Conservation (phyloP, 2,113 vertebrate genomes). For the Sphaerodactylus townsendi region DNA sequence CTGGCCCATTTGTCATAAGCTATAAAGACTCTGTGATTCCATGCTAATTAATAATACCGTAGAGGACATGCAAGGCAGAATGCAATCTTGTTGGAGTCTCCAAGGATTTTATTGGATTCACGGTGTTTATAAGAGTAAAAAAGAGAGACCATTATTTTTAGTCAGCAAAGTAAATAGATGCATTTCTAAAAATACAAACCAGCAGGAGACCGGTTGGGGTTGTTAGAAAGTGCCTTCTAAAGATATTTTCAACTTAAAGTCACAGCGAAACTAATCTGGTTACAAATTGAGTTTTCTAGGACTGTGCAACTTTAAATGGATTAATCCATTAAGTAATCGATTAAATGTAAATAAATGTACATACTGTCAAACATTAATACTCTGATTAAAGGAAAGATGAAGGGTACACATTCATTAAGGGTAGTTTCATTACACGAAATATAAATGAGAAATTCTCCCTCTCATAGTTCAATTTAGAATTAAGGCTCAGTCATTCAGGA, state of each 20-base stretch:
- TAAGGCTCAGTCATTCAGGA: background rate
- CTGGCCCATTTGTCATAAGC: slow-evolving; percentile 25
- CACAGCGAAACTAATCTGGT: background rate
- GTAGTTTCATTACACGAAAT: background rate
- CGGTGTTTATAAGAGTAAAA: background rate
- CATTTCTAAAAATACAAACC: background rate
- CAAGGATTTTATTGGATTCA: background rate
- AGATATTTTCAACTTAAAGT: background rate
- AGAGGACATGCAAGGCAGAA: background rate
- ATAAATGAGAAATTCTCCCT: background rate
- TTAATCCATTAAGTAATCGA: background rate
- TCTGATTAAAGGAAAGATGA: background rate
- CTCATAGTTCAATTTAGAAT: background rate
- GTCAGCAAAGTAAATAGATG: slow-evolving; percentile 4
- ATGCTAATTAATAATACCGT: slow-evolving; percentile 41
- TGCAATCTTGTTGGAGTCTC: slow-evolving; percentile 14
- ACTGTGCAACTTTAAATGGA: background rate
- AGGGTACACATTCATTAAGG: background rate
- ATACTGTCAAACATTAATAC: background rate
- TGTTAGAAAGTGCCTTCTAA: slow-evolving; percentile 12
- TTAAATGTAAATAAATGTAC: background rate
- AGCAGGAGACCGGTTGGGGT: background rate
- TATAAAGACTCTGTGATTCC: slow-evolving; percentile 23
- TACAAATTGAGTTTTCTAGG: background rate
- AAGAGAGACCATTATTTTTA: slow-evolving; percentile 4